Evolutionary conservation across 2,113 vertebrate genomes (phyloP).

Genomic region (Daubentonia madagascariensis): DNA sequence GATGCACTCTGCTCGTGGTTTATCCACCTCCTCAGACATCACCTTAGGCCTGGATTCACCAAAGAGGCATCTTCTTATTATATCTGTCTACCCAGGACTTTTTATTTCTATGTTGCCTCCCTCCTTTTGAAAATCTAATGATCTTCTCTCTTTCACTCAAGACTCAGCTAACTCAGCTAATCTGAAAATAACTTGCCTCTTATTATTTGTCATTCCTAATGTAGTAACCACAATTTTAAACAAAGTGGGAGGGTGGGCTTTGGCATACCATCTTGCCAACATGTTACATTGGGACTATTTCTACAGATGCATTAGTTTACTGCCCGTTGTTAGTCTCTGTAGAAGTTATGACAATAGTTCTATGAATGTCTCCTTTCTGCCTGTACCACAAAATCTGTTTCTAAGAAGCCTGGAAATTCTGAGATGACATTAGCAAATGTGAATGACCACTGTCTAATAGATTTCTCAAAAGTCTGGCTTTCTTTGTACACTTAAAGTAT

Average conservation of each 20-base stretch:
- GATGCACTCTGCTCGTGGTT: no score
- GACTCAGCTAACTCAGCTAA: background rate
- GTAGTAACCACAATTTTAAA: conserved; percentile 11
- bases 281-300: background rate
- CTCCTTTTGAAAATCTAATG: background rate
- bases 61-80: background rate
- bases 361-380: background rate
- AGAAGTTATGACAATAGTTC: background rate
- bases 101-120: background rate
- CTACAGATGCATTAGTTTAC: background rate
- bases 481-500: conserved; percentile 1
- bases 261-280: background rate
- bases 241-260: background rate
- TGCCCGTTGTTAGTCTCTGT: background rate
- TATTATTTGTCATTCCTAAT: background rate
- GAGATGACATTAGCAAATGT: background rate
- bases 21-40: background rate
- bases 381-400: background rate
- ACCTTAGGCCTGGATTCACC: background rate
- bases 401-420: background rate
- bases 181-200: background rate
- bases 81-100: background rate
- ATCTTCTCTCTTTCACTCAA: no score
- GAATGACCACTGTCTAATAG: background rate
- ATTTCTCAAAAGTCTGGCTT: background rate